These are phyloP conservation scores for Anarsia innoxiella DNA, from an alignment of 2,888 invertebrate species.

Conservation along the genomic window DNA sequence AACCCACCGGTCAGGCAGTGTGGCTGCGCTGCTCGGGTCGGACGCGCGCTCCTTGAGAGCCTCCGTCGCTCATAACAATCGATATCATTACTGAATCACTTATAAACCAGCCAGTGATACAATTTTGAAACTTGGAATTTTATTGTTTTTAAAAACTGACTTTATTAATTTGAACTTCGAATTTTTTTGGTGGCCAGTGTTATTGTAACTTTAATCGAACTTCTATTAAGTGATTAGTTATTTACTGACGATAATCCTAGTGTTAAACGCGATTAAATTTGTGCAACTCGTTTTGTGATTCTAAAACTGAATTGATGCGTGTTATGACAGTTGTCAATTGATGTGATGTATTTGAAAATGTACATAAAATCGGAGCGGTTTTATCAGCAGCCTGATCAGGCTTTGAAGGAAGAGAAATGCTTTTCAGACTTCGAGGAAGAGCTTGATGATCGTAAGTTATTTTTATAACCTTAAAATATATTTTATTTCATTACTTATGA, in stretches of 20 bases:
- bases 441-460: constrained; percentile 54
- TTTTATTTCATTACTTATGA: no score
- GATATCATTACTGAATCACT: no score
- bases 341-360: constrained; percentile 65
- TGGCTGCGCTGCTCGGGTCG: constrained; percentile 45
- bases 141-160: not conserved
- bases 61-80: no score
- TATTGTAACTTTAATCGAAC: not conserved
- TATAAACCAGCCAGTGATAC: no score
- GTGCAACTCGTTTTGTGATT: not conserved
- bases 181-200: no score
- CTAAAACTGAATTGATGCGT: not conserved
- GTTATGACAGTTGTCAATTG: constrained; percentile 11
- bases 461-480: no score
- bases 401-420: constrained; percentile 51
- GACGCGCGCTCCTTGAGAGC: constrained; percentile 48
- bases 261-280: no score
- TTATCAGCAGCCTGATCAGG: constrained; percentile 55
- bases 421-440: constrained; percentile 64
- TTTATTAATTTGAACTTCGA: no score
- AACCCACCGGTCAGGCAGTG: constrained; percentile 51
- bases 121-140: not conserved
- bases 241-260: not conserved
- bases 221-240: not conserved
- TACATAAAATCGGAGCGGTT: constrained; percentile 66